Evolutionary conservation across 2,113 vertebrate genomes (phyloP), one percentile per base, ranked within the genome.

Genomic region (Archilochus colubris): DNA sequence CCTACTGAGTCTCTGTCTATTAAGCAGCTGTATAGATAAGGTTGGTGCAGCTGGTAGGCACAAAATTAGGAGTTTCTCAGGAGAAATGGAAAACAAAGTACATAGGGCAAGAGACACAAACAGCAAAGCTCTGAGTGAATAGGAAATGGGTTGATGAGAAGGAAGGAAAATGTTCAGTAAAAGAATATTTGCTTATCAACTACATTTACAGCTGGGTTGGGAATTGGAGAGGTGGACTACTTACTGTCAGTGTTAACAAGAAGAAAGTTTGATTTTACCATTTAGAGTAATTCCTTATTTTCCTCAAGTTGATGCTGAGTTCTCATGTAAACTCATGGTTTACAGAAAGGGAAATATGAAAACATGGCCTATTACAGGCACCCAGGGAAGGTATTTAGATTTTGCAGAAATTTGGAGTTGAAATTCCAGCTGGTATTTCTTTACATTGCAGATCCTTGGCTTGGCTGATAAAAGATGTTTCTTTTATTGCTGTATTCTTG

Each of bases 231-330:
- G 12, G 3, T 79, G 7, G 8, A 21, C 24, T 86, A 28, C 48
- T 67, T 53, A 19, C 28, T 0, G 0, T 66, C 1, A 0, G 12
- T 14, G 40, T 70, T 83, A 75, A n/a, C 33, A 64, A n/a, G 46
- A 75, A 5, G 12, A 75, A 89, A 89, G 10, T 16, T 2, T 3
- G 28, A 82, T 75, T 66, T 85, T 75, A 14, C 61, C 12, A 9
- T 70, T 44, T 66, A 70, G 31, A 78, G 18, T 74, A 63, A 57
- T 8, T 16, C 5, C 14, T 82, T 66, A 30, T 86, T 75, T 86
- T 70, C 9, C 53, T 40, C 30, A 55, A 46, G 14, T 3, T 69
- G 27, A 46, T 70, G 24, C 20, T 54, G 33, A 33, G 10, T 55
- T 86, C 46, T 89, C 22, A n/a, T 61, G 40, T 63, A 57, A 40